Conservation (phyloP, 2,113 vertebrate genomes). For the Spilogale gracilis region DNA sequence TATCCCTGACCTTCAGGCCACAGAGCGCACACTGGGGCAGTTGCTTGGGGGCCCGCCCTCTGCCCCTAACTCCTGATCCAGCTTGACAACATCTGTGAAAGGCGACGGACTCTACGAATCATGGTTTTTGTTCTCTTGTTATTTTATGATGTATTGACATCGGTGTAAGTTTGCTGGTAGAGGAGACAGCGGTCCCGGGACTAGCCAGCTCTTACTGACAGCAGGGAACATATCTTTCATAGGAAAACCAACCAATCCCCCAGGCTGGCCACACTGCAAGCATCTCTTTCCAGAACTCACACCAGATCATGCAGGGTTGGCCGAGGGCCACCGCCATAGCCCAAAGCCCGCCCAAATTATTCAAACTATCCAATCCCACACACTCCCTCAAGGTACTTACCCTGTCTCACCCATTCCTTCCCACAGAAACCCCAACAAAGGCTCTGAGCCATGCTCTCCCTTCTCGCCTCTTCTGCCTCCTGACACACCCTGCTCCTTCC, state of each 20-base stretch:
- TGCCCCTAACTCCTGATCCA: background rate
- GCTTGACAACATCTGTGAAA: background rate
- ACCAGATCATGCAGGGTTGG: background rate
- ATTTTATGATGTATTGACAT: background rate
- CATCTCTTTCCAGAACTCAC: background rate
- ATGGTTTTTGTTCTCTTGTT: background rate
- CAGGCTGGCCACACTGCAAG: background rate
- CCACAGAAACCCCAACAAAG: background rate
- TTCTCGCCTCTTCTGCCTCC: background rate
- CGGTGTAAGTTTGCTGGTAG: background rate
- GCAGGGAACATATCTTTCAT: background rate
- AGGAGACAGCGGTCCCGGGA: background rate
- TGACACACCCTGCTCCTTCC: background rate
- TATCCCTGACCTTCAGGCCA: background rate
- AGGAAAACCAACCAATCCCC: background rate
- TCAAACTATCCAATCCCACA: background rate
- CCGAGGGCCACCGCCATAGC: background rate
- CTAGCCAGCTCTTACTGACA: background rate
- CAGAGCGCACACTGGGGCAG: rapidly evolving
- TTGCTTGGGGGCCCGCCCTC: background rate
- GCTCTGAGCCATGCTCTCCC: background rate
- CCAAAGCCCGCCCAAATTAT: background rate
- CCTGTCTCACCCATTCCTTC: background rate
- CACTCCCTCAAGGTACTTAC: background rate
- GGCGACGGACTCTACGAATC: background rate